Evolutionary conservation across 2,888 invertebrate species (phyloP).

Genomic region (Acanthosepion esculentum): DNA sequence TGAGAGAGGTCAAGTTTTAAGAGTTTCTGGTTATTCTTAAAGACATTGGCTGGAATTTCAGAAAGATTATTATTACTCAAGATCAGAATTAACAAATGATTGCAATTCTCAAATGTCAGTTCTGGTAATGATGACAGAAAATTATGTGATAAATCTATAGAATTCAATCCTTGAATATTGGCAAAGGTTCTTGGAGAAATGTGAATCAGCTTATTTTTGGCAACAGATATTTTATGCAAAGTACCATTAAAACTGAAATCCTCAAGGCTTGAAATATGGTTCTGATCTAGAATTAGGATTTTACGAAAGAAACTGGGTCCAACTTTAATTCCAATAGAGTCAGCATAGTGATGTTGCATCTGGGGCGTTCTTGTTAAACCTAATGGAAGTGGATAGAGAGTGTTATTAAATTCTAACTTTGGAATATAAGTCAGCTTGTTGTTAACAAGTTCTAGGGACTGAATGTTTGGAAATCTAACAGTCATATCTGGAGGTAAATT

Average conservation of each 20-base stretch:
- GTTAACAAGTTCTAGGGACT: neutral
- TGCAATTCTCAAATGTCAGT: neutral
- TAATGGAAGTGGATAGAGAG: neutral
- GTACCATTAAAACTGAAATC: neutral
- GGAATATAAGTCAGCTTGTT: neutral
- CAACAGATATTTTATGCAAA: neutral
- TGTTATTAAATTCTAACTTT: neutral
- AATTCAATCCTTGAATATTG: neutral
- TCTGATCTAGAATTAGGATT: neutral
- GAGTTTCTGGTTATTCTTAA: neutral
- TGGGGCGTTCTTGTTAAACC: neutral
- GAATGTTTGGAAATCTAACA: constrained; percentile 24
- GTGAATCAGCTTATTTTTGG: neutral
- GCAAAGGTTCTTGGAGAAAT: neutral
- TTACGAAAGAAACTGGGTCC: neutral
- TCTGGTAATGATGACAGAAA: neutral
- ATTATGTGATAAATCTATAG: neutral
- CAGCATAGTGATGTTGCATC: constrained; percentile 39
- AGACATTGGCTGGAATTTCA: neutral
- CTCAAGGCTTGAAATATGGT: neutral
- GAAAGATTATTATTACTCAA: neutral
- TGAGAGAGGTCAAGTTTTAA: constrained; percentile 19
- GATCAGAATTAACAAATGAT: neutral
- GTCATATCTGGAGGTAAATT: neutral
- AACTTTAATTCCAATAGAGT: neutral